These are phyloP conservation scores for Octonoba sinensis DNA, from an alignment of 2,888 invertebrate genomes.

Conservation along the genomic window DNA sequence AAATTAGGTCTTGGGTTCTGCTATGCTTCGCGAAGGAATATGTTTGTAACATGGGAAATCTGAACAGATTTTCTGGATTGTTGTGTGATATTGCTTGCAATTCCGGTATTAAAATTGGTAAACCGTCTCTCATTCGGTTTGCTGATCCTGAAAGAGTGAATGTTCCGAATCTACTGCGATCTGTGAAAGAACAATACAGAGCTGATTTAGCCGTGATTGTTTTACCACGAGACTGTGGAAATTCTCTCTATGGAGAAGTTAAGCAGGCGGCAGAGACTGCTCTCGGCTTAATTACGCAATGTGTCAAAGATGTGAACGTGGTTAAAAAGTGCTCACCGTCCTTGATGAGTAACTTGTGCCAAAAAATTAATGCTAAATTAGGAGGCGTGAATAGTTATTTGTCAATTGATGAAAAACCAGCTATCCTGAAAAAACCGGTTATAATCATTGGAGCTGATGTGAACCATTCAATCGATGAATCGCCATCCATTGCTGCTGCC, in stretches of 20 bases:
- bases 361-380: slow-evolving; percentile 70
- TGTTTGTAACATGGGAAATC: not conserved
- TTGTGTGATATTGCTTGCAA: not conserved
- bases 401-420: slow-evolving; percentile 28
- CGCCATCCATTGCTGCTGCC: slow-evolving; percentile 78
- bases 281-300: slow-evolving; percentile 72
- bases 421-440: slow-evolving; percentile 74
- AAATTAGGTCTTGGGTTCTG: slow-evolving; percentile 16
- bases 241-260: slow-evolving; percentile 19
- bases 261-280: slow-evolving; percentile 68
- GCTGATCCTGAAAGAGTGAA: not conserved
- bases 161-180: not conserved
- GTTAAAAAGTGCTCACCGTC: not conserved
- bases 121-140: not conserved
- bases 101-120: not conserved
- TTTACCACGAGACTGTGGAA: not conserved
- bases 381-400: slow-evolving; percentile 69
- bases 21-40: slow-evolving; percentile 11
- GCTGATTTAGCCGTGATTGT: not conserved
- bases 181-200: not conserved
- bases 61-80: slow-evolving; percentile 5
- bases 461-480: slow-evolving; percentile 84
- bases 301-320: slow-evolving; percentile 72
- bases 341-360: slow-evolving; percentile 67
- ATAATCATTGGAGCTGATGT: slow-evolving; percentile 91